phyloP scores from a whole-genome alignment of 2,113 vertebrate genomes.

The Bungarus multicinctus region DNA sequence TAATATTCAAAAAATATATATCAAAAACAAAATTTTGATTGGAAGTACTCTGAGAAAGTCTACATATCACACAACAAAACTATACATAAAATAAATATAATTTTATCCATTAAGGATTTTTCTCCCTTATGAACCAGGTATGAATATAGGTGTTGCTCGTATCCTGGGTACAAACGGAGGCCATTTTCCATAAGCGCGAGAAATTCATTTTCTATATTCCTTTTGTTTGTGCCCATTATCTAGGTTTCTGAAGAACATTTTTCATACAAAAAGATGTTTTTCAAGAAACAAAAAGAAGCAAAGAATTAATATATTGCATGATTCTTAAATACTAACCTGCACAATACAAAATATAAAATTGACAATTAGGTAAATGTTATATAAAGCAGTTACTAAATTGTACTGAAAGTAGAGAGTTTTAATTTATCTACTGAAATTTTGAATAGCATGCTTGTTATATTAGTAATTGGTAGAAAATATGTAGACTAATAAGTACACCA shows the following conservation, averaged over 20 bases:
- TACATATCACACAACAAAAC: slow-evolving; percentile 40
- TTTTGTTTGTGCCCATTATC: no score
- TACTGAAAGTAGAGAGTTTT: slow-evolving; percentile 12
- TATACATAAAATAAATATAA: slow-evolving; percentile 53
- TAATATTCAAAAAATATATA: slow-evolving; percentile 34
- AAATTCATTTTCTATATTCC: neutral
- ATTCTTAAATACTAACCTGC: slow-evolving; percentile 26
- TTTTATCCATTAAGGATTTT: neutral
- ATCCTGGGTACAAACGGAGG: neutral
- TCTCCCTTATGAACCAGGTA: neutral
- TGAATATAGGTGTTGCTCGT: neutral
- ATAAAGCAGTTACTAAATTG: slow-evolving; percentile 23
- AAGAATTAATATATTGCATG: neutral
- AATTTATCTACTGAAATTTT: neutral
- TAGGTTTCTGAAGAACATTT: neutral
- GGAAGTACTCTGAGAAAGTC: slow-evolving; percentile 35
- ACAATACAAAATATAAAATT: slow-evolving; percentile 7
- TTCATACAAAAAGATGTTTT: neutral
- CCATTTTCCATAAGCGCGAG: neutral
- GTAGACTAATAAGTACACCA: neutral
- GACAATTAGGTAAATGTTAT: slow-evolving; percentile 28
- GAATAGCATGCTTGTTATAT: slow-evolving; percentile 1
- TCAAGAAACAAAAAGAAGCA: neutral
- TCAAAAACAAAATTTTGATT: slow-evolving; percentile 2
- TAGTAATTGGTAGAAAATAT: slow-evolving; percentile 21